Conservation (phyloP, 2,113 vertebrate species). For the Hystrix brachyura region DNA sequence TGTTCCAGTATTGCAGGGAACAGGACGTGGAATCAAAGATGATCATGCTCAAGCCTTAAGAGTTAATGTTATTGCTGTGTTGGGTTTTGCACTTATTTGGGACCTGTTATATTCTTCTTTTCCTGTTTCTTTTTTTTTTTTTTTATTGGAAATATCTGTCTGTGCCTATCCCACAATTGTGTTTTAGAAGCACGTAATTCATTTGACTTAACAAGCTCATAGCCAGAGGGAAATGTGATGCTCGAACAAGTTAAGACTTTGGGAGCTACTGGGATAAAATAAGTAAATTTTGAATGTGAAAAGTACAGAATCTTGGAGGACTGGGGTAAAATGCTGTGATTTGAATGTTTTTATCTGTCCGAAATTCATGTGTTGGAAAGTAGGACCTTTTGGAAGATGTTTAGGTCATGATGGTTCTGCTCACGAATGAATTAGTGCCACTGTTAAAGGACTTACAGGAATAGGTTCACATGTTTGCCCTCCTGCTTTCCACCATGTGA, state of each 20-base stretch:
- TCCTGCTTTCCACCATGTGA: neutral
- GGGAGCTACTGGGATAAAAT: neutral
- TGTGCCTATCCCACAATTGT: neutral
- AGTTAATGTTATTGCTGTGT: neutral
- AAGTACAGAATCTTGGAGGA: neutral
- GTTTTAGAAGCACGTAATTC: neutral
- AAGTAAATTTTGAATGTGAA: neutral
- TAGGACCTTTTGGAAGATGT: neutral
- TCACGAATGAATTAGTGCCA: neutral
- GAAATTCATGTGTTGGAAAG: neutral
- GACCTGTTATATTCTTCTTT: neutral
- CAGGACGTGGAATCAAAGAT: neutral
- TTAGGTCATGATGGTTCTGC: neutral
- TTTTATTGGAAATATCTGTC: neutral
- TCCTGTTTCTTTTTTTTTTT: neutral
- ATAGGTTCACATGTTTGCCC: neutral
- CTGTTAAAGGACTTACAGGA: neutral
- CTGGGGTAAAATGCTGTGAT: too few relatives aligned
- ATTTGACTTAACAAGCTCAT: neutral
- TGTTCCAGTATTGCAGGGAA: neutral
- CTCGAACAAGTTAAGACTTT: neutral
- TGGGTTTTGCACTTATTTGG: neutral
- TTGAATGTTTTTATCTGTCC: neutral
- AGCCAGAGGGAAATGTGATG: neutral
- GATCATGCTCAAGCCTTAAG: neutral